A percentile compares a stretch with the other conserved stretches of the same genome.
Conservation (phyloP, 1,140 invertebrate species). For the Telenomus remus region DNA sequence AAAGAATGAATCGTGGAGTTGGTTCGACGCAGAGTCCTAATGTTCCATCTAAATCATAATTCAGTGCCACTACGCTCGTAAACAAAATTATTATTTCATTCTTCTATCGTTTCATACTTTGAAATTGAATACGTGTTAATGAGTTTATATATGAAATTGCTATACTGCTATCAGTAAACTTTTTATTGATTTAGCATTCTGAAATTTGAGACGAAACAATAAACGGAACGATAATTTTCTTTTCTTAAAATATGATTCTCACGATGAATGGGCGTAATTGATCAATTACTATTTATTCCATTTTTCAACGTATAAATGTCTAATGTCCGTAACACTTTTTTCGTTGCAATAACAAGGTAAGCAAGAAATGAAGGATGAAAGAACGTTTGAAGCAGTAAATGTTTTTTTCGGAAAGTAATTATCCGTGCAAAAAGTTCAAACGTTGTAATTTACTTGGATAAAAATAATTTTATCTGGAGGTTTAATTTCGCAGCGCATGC, state of each 20-base stretch:
- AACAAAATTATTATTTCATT: constrained; percentile 9
- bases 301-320: no score
- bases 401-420: constrained; percentile 25
- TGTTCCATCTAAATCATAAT: constrained; percentile 11
- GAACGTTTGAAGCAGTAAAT: constrained; percentile 6
- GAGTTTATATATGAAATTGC: no score
- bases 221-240: no score
- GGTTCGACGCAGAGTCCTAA: background rate
- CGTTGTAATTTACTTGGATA: constrained; percentile 36
- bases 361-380: background rate
- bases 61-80: constrained; percentile 4
- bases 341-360: no score
- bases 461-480: constrained; percentile 15
- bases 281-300: no score
- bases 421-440: constrained; percentile 21
- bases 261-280: no score
- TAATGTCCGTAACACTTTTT: no score
- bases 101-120: constrained; percentile 1
- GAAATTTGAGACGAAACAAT: no score
- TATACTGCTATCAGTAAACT: no score
- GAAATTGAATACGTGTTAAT: constrained; percentile 8
- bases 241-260: no score
- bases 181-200: no score
- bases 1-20: constrained; percentile 40
- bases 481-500: constrained; percentile 11